A percentile compares a stretch with the other conserved stretches of the same genome.
These are phyloP conservation scores for Cephus rjabovi DNA, from an alignment of 2,888 invertebrate genomes.

Conservation along the genomic window DNA sequence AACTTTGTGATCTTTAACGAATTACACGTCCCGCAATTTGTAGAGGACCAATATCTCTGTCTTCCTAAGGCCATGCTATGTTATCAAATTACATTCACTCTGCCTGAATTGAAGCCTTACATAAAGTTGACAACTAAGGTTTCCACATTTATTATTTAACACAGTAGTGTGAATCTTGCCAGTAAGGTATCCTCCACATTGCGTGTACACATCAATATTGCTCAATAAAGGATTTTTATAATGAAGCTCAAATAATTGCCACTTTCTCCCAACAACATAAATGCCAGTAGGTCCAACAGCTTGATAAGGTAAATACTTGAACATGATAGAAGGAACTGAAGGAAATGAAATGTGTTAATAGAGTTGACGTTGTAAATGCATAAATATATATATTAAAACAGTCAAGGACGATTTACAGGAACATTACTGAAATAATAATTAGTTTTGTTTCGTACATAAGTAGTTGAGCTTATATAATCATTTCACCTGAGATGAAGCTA, in stretches of 20 bases:
- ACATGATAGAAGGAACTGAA: neutral
- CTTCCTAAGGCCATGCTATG: neutral
- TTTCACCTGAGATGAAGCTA: neutral
- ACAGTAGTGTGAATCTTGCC: conserved; percentile 33
- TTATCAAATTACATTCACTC: neutral
- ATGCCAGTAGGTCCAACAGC: neutral
- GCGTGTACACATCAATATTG: conserved; percentile 40
- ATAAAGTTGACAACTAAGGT: neutral
- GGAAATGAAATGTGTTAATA: neutral
- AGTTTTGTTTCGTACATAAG: neutral
- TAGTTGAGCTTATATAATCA: neutral
- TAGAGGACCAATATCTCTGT: neutral
- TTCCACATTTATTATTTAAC: conserved; percentile 9
- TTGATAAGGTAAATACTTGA: neutral
- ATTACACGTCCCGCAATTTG: neutral
- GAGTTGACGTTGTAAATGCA: neutral
- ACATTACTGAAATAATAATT: neutral
- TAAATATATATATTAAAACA: neutral
- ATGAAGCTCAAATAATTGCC: neutral
- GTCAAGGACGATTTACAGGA: neutral
- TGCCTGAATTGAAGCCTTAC: neutral
- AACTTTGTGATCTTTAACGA: neutral
- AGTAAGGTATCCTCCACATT: conserved; percentile 32
- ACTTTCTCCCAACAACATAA: neutral
- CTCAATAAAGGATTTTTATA: conserved; percentile 53